Base-by-base conservation (phyloP, 92 coral and sea anemone species). In the Actinernus sp. region DNA sequence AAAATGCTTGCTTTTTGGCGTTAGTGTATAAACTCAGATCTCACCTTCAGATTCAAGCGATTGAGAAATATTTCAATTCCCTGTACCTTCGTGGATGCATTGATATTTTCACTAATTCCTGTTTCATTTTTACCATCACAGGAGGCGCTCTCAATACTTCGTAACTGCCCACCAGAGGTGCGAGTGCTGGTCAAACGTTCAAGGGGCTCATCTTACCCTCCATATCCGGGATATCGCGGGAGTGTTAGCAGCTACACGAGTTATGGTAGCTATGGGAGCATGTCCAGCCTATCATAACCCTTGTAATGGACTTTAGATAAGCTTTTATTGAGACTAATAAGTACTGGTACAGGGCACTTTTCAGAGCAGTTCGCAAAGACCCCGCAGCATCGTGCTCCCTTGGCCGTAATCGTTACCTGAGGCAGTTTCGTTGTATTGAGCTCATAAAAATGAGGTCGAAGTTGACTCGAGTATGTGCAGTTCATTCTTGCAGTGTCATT, bases 81-180 rank as follows among this genome's bases (percentile, higher is more conserved):
- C 19, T 10, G 30, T 17, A 22, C 7, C 45, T 8, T 17, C 26
- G 37, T 51, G 14, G 26, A 0, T 51, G n/a, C 26, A 18, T 6
- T n/a, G n/a, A n/a, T n/a, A n/a, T n/a, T n/a, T n/a, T n/a, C n/a
- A n/a, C n/a, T n/a, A n/a, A 40, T 0, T 1, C 13, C 55, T 22
- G 1, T 1, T 3, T 36, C 25, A 1, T 25, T 10, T 7, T 26
- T 18, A 11, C 10, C 26, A 63, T 45, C 39, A 6, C 50, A 95
- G 99, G 99, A 95, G 41, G 99, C 94, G 0, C 91, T 95, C 3
- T 91, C 97, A 2, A 91, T 95, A 37, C 85, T 95, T 30, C 95
- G 99, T 31, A 91, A 89, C 81, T 95, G 97, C 31, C 97, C 97
- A 29, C 96, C 97, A 18, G 99, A 95, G 62, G 99, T 95, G 26